These are phyloP conservation scores for Tiaroga cobitis DNA, from an alignment of 2,797 vertebrate genomes.

Conservation along the genomic window DNA sequence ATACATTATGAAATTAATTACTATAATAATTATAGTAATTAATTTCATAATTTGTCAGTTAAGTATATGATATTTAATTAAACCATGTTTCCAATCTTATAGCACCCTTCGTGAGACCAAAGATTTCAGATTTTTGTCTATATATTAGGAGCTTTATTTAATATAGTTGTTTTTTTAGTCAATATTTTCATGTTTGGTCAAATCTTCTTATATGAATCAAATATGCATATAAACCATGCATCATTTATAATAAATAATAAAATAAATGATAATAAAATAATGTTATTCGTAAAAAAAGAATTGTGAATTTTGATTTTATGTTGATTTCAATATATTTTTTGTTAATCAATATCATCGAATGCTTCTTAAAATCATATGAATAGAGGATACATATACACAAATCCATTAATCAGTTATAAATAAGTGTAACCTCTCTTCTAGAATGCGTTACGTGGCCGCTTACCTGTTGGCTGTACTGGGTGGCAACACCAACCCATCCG, in stretches of 20 bases:
- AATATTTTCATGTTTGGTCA: not conserved
- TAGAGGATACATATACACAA: not conserved
- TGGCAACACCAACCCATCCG: constrained; percentile 79
- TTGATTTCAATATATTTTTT: too few relatives aligned
- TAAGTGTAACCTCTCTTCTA: constrained; percentile 48
- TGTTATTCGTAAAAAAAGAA: not conserved
- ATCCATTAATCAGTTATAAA: not conserved
- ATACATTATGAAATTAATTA: too few relatives aligned
- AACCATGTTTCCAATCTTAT: not conserved
- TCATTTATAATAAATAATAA: not conserved
- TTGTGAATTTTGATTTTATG: too few relatives aligned
- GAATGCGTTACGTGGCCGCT: constrained; percentile 87
- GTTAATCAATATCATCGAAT: too few relatives aligned
- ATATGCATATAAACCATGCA: not conserved
- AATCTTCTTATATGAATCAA: not conserved
- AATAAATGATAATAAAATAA: too few relatives aligned
- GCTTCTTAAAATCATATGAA: not conserved
- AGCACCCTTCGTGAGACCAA: not conserved
- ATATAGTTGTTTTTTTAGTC: not conserved
- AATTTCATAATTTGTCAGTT: too few relatives aligned
- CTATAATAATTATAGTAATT: too few relatives aligned
- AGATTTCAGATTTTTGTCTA: not conserved
- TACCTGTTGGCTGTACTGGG: constrained; percentile 82
- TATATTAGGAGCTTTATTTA: not conserved
- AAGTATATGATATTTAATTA: not conserved